A percentile compares a stretch with the other conserved stretches of the same genome.
Conservation (phyloP, 2,888 invertebrate species). For the Leucophenga maculata region DNA sequence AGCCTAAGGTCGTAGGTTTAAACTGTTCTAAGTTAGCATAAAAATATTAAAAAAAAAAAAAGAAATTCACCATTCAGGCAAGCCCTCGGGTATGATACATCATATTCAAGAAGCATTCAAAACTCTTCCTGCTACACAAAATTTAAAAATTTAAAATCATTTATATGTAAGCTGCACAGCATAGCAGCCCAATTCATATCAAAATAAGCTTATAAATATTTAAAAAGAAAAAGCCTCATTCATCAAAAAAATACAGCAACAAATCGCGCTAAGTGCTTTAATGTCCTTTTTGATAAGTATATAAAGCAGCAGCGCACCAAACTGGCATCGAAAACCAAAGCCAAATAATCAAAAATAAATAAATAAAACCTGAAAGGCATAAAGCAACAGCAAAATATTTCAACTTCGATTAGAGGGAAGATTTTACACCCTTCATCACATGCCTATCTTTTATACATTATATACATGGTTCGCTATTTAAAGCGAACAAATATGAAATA, state of each 20-base stretch:
- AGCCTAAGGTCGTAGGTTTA: background rate
- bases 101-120: too few relatives aligned
- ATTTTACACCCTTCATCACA: too few relatives aligned
- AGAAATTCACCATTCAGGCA: background rate
- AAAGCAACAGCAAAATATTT: too few relatives aligned
- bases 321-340: too few relatives aligned
- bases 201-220: slow-evolving; percentile 15
- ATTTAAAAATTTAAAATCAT: slow-evolving; percentile 14
- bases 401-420: too few relatives aligned
- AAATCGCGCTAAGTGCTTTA: background rate
- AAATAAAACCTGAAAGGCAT: background rate
- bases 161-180: background rate
- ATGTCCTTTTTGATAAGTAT: background rate
- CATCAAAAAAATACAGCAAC: background rate
- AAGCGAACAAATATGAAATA: too few relatives aligned
- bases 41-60: background rate
- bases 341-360: slow-evolving; percentile 3
- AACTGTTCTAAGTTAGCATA: too few relatives aligned
- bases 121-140: background rate
- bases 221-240: slow-evolving; percentile 13
- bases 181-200: background rate
- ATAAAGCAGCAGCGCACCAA: too few relatives aligned
- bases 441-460: too few relatives aligned
- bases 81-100: too few relatives aligned
- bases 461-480: too few relatives aligned